Evolutionary conservation across 92 coral and sea anemone species (phyloP).

Genomic region (Nematostella vectensis): DNA sequence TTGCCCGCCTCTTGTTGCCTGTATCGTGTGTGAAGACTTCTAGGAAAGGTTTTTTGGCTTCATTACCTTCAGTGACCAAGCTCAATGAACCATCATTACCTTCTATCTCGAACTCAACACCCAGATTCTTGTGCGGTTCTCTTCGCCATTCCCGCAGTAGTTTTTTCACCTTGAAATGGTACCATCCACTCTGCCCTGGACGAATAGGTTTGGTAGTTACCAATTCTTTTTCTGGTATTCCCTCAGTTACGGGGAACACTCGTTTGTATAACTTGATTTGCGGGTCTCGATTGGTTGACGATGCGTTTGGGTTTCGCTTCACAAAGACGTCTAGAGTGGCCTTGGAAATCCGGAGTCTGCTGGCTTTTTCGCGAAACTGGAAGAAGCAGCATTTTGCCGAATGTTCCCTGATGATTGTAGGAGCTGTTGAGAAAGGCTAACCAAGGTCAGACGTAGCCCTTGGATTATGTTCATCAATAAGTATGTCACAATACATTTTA

Average conservation of each 20-base stretch:
- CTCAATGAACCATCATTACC: constrained; percentile 4
- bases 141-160: constrained; percentile 29
- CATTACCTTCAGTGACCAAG: constrained; percentile 18
- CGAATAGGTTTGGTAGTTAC: constrained; percentile 23
- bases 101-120: constrained; percentile 36
- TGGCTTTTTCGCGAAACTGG: constrained; percentile 19
- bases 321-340: constrained; percentile 38
- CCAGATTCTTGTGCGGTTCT: constrained; percentile 25
- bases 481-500: too few relatives aligned
- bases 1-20: constrained; percentile 12
- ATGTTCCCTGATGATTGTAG: constrained; percentile 9
- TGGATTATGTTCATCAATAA: too few relatives aligned
- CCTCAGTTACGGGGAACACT: constrained; percentile 9
- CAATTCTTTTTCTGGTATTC: constrained; percentile 16
- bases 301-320: constrained; percentile 8
- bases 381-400: constrained; percentile 35
- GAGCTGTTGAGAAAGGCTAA: constrained; percentile 10
- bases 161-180: constrained; percentile 28
- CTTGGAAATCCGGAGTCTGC: constrained; percentile 19
- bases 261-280: constrained; percentile 29
- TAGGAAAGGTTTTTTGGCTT: constrained; percentile 25
- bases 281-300: constrained; percentile 1
- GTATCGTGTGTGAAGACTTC: constrained; percentile 31
- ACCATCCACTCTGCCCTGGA: constrained; percentile 10
- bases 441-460: background rate